Percentiles rank a stretch among this genome's conserved stretches.
Conservation (phyloP, 35 echinoderm and acorn worm species). For the Holothuria glaberrima region DNA sequence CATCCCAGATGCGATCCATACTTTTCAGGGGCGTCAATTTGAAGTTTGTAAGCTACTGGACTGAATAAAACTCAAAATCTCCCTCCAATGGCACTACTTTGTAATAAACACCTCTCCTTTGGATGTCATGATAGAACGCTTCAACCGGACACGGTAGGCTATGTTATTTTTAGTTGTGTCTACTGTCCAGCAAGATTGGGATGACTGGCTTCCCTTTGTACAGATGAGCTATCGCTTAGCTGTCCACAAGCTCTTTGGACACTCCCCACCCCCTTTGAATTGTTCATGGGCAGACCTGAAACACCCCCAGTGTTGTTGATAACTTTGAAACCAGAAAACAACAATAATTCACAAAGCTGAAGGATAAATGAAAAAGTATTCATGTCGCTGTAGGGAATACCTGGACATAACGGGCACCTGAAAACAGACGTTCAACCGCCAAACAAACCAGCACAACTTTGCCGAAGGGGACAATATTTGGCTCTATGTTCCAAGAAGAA, state of each 20-base stretch:
- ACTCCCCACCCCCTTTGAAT: not conserved
- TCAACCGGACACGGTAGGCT: not conserved
- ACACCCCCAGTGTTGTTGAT: not conserved
- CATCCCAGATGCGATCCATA: not conserved
- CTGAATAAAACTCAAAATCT: conserved; percentile 54
- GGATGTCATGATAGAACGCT: conserved; percentile 27
- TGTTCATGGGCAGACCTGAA: conserved; percentile 26
- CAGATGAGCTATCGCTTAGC: conserved; percentile 40
- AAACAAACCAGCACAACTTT: no score
- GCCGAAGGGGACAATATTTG: no score
- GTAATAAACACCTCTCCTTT: no score
- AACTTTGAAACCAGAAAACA: not conserved
- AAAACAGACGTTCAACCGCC: no score
- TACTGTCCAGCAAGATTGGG: conserved; percentile 32
- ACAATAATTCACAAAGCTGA: not conserved
- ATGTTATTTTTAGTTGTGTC: not conserved
- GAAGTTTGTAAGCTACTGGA: conserved; percentile 50
- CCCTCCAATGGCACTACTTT: no score
- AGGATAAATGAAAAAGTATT: not conserved
- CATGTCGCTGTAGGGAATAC: not conserved
- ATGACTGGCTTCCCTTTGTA: conserved; percentile 27
- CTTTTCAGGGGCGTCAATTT: conserved; percentile 61
- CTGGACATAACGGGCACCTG: not conserved
- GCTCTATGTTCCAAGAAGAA: no score
- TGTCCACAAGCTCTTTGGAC: not conserved